Base-by-base conservation (phyloP, 53 echinoderm and acorn worm genomes). In the Paracentrotus lividus region DNA sequence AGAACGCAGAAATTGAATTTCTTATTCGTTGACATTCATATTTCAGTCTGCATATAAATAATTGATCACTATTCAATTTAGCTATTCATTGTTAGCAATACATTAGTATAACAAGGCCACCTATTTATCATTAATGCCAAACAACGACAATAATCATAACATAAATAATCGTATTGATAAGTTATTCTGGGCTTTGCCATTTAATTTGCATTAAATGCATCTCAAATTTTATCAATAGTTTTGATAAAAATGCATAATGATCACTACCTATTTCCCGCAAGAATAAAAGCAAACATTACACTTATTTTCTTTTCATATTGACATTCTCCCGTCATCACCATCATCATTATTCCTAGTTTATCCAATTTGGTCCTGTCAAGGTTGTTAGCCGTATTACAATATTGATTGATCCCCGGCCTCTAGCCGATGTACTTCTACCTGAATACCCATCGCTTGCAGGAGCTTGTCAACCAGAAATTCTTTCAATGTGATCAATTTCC, bases 401-500 rank as follows among this genome's bases (percentile, higher is more conserved):
- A 72, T 72, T 72, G 72, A 72, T 72, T 72, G 72, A 72, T 72
- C 40, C 40, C 38, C 2, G 72, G 32, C 40, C 72, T 9, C 40
- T 72, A 72, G 36, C 40, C 32, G 36, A 72, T 72, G 40, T 69
- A 20, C 72, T 72, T 72, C 38, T 36, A 40, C 72, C 38, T 36
- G 72, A 72, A 1, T 5, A 21, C 16, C 18, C 40, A 36, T 72
- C 40, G 15, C 40, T 72, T 72, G 15, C 16, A 36, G 72, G 40
- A 72, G 36, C 72, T 36, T 15, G 72, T 21, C 38, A 72, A 72
- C 20, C 40, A 72, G 72, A 72, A 72, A 36, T 36, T 36, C 38
- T 72, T 72, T 72, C 72, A 40, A 72, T 72, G 72, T 18, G 40
- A 72, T 72, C 72, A 72, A 72, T 72, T 72, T 72, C 40, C 72